Evolutionary conservation across 2,888 invertebrate species (phyloP), one percentile per base, ranked within the genome.

Genomic region (Myathropa florea): DNA sequence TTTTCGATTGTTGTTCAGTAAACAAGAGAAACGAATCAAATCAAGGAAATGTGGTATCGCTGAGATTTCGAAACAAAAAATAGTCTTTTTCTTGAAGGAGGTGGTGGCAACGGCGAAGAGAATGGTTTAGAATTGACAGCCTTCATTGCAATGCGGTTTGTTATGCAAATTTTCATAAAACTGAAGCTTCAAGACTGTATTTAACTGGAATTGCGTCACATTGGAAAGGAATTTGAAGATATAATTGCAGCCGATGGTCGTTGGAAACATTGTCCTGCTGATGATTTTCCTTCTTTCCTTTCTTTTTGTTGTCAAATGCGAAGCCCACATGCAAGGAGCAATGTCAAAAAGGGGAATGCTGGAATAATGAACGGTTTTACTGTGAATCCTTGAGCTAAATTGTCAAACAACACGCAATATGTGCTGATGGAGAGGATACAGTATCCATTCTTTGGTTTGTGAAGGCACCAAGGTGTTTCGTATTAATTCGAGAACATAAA

Each of bases 1-100:
- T 36, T 67, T 77, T 55, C 53, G 61, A 70, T 61, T 77, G 55
- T 55, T 63, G 63, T n/a, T n/a, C n/a, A 55, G 33, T 55, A 68
- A 68, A 26, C 26, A 46, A 10, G 63, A 26, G 30, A 2, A 4
- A 39, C 24, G 9, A 30, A 3, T 4, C 63, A 10, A 30, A 33
- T 3, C 7, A 12, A 30, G 14, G 4, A 67, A 18, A 53, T 10
- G 30, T 18, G 18, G 14, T 39, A n/a, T 39, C 39, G 14, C 55
- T 1, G 55, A 55, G 55, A 55, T 23, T 55, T 55, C 55, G 10
- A 55, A 0, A 24, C 24, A 57, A 65, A 65, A 39, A 26, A 0
- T 4, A 10, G 6, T 1, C 3, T 1, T 59, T 24, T 57, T 26
- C 21, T 55, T 24, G 6, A 14, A 18, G 18, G 9, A 53, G n/a